Evolutionary conservation across 2,113 vertebrate genomes (phyloP).

Genomic region (Myotis lucifugus): DNA sequence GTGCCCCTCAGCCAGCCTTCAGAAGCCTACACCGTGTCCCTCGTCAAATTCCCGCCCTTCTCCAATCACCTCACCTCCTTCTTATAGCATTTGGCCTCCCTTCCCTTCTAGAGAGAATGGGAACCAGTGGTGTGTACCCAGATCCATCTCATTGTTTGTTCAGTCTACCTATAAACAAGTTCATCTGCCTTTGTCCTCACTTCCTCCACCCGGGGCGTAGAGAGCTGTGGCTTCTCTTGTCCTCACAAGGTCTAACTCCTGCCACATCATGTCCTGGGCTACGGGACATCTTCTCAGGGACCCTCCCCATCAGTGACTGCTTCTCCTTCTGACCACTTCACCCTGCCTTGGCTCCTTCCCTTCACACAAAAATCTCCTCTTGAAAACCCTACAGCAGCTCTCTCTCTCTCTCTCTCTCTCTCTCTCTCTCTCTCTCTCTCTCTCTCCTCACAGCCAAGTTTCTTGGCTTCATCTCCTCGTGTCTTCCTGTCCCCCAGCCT

Average conservation of each 20-base stretch:
- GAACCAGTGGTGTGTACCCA: background rate
- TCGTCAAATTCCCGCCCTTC: background rate
- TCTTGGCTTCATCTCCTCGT: background rate
- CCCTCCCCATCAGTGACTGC: rapidly evolving
- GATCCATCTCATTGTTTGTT: background rate
- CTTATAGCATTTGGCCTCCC: too few species aligned
- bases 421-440: background rate
- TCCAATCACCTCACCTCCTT: background rate
- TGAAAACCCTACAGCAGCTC: background rate
- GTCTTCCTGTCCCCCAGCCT: background rate
- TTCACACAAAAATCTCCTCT: background rate
- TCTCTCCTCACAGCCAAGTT: background rate
- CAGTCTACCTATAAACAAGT: background rate
- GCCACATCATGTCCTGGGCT: background rate
- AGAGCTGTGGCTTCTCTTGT: background rate
- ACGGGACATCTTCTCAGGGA: background rate
- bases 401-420: background rate
- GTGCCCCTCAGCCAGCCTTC: background rate
- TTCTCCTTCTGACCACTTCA: background rate
- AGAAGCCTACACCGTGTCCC: background rate
- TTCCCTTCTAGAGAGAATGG: background rate
- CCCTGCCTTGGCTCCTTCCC: background rate
- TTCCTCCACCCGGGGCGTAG: background rate
- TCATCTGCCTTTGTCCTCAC: background rate
- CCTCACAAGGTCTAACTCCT: background rate